Percentiles rank a stretch among this genome's conserved stretches.
These are phyloP conservation scores for Salmo trutta DNA, from an alignment of 2,797 vertebrate species.

Conservation along the genomic window DNA sequence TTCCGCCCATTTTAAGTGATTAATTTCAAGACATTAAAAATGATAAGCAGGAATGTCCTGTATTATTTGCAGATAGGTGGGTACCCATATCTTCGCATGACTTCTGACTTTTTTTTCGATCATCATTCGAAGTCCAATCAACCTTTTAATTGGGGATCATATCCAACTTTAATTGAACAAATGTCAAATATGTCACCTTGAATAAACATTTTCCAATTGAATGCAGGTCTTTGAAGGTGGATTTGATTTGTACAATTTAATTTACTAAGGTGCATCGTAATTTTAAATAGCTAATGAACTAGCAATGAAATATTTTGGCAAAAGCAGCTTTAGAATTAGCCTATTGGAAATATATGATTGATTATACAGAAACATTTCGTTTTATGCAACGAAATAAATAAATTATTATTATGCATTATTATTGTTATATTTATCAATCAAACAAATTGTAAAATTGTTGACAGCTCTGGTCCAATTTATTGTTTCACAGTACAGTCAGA, in stretches of 20 bases:
- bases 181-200: not conserved
- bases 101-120: not conserved
- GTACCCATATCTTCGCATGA: not conserved
- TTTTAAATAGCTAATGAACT: not conserved
- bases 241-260: not conserved
- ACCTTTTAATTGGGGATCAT: not conserved
- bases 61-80: not conserved
- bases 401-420: no score
- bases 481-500: not conserved
- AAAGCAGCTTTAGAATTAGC: not conserved
- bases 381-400: no score
- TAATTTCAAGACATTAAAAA: not conserved
- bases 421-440: not conserved
- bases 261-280: not conserved
- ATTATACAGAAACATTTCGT: not conserved
- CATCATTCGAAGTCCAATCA: not conserved
- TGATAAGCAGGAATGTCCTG: not conserved
- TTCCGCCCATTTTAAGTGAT: not conserved
- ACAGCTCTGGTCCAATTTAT: not conserved
- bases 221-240: not conserved
- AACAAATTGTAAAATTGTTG: not conserved
- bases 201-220: not conserved
- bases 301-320: not conserved
- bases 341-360: no score
- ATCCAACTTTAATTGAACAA: not conserved